phyloP scores from a whole-genome alignment of 2,797 vertebrate species.

The Fistularia tabacaria region DNA sequence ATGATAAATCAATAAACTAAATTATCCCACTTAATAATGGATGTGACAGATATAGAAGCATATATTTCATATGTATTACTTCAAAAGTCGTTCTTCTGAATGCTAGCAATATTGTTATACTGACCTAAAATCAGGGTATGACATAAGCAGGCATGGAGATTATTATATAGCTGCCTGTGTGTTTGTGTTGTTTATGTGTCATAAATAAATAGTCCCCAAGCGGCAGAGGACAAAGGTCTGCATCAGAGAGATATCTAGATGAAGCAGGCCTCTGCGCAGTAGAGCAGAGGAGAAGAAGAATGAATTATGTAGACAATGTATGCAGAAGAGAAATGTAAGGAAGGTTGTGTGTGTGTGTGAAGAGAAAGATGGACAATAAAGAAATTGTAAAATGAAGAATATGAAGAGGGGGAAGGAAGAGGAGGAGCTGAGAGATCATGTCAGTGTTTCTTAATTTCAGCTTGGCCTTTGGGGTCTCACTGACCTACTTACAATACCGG shows the following conservation, averaged over 20 bases:
- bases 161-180: constrained; percentile 16
- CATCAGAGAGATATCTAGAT: constrained; percentile 3
- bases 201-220: constrained; percentile 22
- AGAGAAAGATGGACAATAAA: too few relatives aligned
- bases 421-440: constrained; percentile 48
- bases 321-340: not conserved
- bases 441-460: constrained; percentile 58
- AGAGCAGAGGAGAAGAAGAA: not conserved
- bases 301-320: not conserved
- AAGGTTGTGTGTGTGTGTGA: constrained; percentile 2
- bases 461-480: constrained; percentile 41
- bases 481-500: constrained; percentile 56
- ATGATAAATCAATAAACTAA: too few relatives aligned
- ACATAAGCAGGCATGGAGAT: constrained; percentile 11
- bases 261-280: not conserved
- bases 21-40: too few relatives aligned
- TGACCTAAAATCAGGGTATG: not conserved
- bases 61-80: too few relatives aligned
- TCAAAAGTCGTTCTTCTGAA: too few relatives aligned
- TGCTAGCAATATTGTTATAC: too few relatives aligned
- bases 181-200: constrained; percentile 16
- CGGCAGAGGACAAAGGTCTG: constrained; percentile 11
- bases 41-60: too few relatives aligned
- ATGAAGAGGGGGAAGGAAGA: not conserved
- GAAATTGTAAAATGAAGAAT: constrained; percentile 2